Evolutionary conservation across 2,113 vertebrate genomes (phyloP).

Genomic region (Hemibagrus wyckioides): DNA sequence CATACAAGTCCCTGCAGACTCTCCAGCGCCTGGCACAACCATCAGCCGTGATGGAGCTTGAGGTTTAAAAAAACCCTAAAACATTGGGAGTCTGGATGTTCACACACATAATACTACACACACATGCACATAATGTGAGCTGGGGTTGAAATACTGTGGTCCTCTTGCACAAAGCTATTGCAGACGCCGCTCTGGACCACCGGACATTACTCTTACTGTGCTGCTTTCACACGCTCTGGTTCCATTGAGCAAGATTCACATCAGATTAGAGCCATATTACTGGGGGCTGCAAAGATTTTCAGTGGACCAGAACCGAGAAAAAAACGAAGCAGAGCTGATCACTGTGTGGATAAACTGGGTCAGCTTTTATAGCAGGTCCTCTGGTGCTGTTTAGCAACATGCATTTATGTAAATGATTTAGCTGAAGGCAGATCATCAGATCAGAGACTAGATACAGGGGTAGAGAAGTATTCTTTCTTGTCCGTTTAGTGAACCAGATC

Average conservation of each 20-base stretch:
- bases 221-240: constrained; percentile 51
- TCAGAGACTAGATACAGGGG: not conserved
- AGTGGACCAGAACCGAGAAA: not conserved
- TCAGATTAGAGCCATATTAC: not conserved
- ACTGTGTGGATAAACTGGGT: too few relatives aligned
- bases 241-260: constrained; percentile 46
- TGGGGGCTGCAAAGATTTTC: not conserved
- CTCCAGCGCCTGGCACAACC: constrained; percentile 16
- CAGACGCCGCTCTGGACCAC: constrained; percentile 15
- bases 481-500: not conserved
- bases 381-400: not conserved
- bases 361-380: not conserved
- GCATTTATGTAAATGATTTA: not conserved
- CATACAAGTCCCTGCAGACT: constrained; percentile 41
- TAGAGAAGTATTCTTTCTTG: not conserved
- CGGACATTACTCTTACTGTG: constrained; percentile 37
- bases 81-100: constrained; percentile 23
- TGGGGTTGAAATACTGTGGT: constrained; percentile 42
- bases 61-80: not conserved
- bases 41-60: constrained; percentile 24
- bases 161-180: constrained; percentile 32
- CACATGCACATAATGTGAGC: constrained; percentile 2
- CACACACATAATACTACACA: constrained; percentile 13
- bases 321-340: not conserved
- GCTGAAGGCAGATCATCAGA: not conserved